Evolutionary conservation across 2,113 vertebrate genomes (phyloP).

Genomic region (Oncorhynchus gorbuscha): DNA sequence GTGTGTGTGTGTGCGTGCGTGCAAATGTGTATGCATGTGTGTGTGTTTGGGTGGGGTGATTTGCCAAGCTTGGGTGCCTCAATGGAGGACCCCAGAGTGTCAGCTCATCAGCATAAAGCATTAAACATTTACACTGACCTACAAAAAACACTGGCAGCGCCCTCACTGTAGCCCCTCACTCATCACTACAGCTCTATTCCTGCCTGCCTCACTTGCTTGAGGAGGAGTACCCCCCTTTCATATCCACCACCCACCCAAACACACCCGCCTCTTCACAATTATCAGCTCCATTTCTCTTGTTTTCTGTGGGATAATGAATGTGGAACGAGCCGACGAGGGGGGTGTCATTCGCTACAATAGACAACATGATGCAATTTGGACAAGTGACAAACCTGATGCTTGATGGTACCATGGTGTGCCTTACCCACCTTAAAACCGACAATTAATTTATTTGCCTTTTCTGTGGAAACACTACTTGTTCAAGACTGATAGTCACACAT

Average conservation of each 20-base stretch:
- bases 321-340: constrained; percentile 10
- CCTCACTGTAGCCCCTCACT: constrained; percentile 27
- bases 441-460: not conserved
- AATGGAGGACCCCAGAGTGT: constrained; percentile 17
- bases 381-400: constrained; percentile 35
- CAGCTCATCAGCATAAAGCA: constrained; percentile 68
- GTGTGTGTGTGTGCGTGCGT: constrained; percentile 20
- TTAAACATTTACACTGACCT: constrained; percentile 79
- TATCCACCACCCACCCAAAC: not conserved
- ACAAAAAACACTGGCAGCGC: constrained; percentile 67
- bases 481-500: not conserved
- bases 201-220: not conserved
- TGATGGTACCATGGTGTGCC: not conserved
- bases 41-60: not conserved
- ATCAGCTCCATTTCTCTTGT: constrained; percentile 44
- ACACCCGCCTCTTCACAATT: not conserved
- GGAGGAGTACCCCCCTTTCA: not conserved
- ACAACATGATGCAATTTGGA: constrained; percentile 31
- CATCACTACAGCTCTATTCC: not conserved
- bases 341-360: constrained; percentile 34
- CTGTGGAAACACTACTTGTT: not conserved
- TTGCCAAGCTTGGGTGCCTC: constrained; percentile 24
- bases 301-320: constrained; percentile 52
- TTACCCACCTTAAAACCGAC: not conserved
- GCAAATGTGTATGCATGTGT: not conserved